These are phyloP conservation scores for Sarcophaga bullata DNA, from an alignment of 1,140 invertebrate species.

Conservation along the genomic window DNA sequence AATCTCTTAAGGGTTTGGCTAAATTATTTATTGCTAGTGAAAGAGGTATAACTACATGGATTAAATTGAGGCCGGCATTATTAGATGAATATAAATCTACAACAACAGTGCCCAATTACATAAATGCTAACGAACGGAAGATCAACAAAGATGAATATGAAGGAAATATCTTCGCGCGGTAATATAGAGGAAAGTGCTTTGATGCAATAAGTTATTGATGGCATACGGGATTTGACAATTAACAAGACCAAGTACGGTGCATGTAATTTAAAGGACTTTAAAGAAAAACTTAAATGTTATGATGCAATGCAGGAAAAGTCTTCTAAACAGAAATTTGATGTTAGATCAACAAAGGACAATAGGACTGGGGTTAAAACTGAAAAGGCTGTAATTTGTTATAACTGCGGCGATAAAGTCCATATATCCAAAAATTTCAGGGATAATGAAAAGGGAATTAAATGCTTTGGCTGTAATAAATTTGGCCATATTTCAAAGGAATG, in stretches of 20 bases:
- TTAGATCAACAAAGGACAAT: background rate
- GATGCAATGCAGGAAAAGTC: conserved; percentile 1
- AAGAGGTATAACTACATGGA: conserved; percentile 29
- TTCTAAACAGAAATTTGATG: background rate
- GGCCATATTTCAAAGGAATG: too few relatives aligned
- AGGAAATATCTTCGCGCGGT: conserved; percentile 23
- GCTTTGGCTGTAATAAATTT: too few relatives aligned
- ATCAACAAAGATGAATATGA: conserved; percentile 41
- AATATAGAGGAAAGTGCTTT: conserved; percentile 23
- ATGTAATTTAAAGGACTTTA: too few relatives aligned
- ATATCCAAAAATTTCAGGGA: background rate
- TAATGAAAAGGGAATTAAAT: conserved; percentile 17
- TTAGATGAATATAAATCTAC: background rate
- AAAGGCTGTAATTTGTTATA: background rate
- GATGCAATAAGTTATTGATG: background rate
- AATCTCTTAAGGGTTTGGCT: conserved; percentile 35
- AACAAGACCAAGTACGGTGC: conserved; percentile 40
- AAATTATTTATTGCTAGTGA: conserved; percentile 41
- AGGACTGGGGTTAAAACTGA: conserved; percentile 16
- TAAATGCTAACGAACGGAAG: conserved; percentile 27
- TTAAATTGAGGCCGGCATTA: background rate
- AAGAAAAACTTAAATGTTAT: conserved; percentile 33
- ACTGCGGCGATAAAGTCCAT: background rate
- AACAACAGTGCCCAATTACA: conserved; percentile 43
- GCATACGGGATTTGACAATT: background rate